Evolutionary conservation across 1,140 invertebrate genomes (phyloP).

Genomic region (Chelonus insularis): DNA sequence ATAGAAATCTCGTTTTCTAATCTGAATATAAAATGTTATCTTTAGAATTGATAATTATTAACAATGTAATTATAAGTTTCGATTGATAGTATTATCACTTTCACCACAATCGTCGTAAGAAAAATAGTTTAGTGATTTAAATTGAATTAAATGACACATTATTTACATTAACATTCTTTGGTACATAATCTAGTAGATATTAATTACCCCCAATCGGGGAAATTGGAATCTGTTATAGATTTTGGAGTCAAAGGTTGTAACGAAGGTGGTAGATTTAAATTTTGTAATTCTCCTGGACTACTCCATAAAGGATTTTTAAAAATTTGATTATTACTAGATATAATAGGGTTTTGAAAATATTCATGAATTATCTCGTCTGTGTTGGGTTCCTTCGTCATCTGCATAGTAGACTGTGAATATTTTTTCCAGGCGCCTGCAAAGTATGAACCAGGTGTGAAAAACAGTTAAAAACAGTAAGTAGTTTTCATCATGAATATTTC

Average conservation of each 20-base stretch:
- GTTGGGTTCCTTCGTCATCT: conserved; percentile 31
- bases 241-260: conserved; percentile 61
- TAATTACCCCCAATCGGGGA: conserved; percentile 63
- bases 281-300: conserved; percentile 58
- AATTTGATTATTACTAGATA: conserved; percentile 24
- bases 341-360: conserved; percentile 40
- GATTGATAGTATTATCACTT: no score
- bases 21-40: no score
- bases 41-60: no score
- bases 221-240: conserved; percentile 56
- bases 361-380: conserved; percentile 40
- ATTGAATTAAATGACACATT: no score
- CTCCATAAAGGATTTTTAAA: conserved; percentile 55
- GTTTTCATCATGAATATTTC: no score
- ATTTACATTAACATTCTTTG: no score
- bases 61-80: no score
- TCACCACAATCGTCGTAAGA: no score
- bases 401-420: neutral
- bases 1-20: no score
- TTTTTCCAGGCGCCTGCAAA: conserved; percentile 40
- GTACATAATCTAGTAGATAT: neutral
- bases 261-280: conserved; percentile 63
- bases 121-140: no score
- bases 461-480: no score
- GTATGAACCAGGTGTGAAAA: no score